Conservation (phyloP, 2,888 invertebrate genomes). For the Thysanoteuthis rhombus region DNA sequence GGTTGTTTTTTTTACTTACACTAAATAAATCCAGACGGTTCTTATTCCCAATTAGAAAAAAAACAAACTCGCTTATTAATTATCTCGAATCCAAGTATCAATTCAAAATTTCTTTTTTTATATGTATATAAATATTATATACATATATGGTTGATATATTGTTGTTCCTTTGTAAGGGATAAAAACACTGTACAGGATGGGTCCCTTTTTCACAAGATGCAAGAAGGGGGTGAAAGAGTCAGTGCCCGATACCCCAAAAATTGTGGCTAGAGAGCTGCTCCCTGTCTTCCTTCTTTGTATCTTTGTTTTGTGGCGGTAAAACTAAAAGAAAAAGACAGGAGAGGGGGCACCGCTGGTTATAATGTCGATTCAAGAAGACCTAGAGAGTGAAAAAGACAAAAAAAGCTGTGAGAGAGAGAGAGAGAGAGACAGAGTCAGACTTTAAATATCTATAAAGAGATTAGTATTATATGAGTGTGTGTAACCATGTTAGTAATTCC, state of each 20-base stretch:
- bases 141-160: no score
- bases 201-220: neutral
- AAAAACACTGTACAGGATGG: neutral
- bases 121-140: no score
- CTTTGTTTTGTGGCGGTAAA: neutral
- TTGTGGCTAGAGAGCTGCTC: neutral
- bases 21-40: neutral
- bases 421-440: neutral
- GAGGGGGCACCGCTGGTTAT: neutral
- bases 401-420: neutral
- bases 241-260: neutral
- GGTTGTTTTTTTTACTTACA: neutral
- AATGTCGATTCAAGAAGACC: neutral
- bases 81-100: neutral
- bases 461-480: neutral
- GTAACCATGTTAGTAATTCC: slow-evolving; percentile 40
- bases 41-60: neutral
- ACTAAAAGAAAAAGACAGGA: neutral
- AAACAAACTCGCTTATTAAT: neutral
- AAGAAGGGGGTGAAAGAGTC: neutral
- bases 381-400: neutral
- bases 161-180: no score
- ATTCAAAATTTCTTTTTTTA: no score
- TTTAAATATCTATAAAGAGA: slow-evolving; percentile 12
- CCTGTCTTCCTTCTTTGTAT: neutral